phyloP scores from a whole-genome alignment of 2,113 vertebrate genomes.

The Fregata magnificens region DNA sequence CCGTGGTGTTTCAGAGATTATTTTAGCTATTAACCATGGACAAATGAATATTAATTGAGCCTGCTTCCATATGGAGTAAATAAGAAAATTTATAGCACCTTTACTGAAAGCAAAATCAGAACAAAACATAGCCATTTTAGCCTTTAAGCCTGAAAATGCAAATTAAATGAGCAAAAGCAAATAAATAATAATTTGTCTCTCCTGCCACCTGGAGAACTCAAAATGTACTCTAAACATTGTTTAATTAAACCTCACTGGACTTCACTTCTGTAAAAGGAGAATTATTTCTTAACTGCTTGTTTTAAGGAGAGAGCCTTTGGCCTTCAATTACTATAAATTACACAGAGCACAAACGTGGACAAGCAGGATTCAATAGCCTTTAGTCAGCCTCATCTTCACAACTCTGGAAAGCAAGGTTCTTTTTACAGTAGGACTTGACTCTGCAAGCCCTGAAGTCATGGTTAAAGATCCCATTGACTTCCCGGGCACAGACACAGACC shows the following conservation, averaged over 20 bases:
- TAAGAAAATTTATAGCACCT: not conserved
- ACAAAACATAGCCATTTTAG: not conserved
- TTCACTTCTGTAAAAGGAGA: not conserved
- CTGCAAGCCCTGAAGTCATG: constrained; percentile 29
- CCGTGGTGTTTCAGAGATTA: not conserved
- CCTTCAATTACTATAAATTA: constrained; percentile 38
- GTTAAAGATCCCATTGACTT: constrained; percentile 1
- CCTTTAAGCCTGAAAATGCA: constrained; percentile 8
- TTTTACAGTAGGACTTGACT: constrained; percentile 6
- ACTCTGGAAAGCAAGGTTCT: not conserved
- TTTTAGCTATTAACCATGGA: not conserved
- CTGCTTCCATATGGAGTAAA: not conserved
- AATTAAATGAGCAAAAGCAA: constrained; percentile 6
- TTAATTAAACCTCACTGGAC: constrained; percentile 11
- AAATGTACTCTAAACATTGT: not conserved
- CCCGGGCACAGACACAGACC: not conserved
- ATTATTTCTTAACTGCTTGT: constrained; percentile 30
- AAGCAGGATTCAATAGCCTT: constrained; percentile 30
- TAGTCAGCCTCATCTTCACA: not conserved
- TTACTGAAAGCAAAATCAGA: not conserved
- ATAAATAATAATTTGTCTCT: constrained; percentile 57
- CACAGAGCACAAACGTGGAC: not conserved
- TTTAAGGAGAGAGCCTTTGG: constrained; percentile 1
- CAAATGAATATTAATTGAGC: constrained; percentile 27
- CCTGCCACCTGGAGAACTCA: not conserved